Base-by-base conservation (phyloP, 2,113 vertebrate genomes). In the Alaudala cheleensis region DNA sequence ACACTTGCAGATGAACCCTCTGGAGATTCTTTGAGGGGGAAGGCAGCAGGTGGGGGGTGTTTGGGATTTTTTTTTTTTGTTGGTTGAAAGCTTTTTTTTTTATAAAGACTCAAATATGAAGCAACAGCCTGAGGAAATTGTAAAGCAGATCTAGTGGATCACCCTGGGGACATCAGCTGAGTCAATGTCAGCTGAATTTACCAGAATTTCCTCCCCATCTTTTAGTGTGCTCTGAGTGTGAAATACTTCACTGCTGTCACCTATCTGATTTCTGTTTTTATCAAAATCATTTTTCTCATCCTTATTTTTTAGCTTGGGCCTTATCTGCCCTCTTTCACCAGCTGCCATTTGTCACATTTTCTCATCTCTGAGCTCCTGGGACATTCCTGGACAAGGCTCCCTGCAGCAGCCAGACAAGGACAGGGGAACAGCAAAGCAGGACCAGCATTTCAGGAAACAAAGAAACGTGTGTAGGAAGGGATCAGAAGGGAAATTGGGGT, bases 31-130 rank as follows among this genome's bases (percentile, higher is more conserved):
- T 25, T 40, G 10, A 17, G 60, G 11, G 29, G 40, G 4, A 39
- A 53, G 53, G 24, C 0, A 0, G 21, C 4, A 5, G 25, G 11
- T 72, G 33, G 8, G 9, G 26, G 10, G 3, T 60, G 9, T 50
- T 53, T 17, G 20, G 14, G 2, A 4, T 17, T 28, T 37, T 23
- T 61, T 57, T 37, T 37, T 37, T 37, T n/a, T n/a, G 11, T 61
- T 47, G 25, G 8, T 23, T 65, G 40, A 45, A 45, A 31, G 8
- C 1, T 12, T 67, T 67, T 49, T 67, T 49, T 82, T 60, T 13
- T 9, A 29, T 53, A 34, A 50, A 31, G n/a, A 31, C 11, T 61
- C 34, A 15, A 42, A 89, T 40, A 37, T 1, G 6, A 80, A 76
- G 17, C n/a, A 72, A 3, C 19, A 17, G 40, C 23, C 58, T 82